Base-by-base conservation (phyloP, 2,888 invertebrate species). In the Polydrusus tereticollis region DNA sequence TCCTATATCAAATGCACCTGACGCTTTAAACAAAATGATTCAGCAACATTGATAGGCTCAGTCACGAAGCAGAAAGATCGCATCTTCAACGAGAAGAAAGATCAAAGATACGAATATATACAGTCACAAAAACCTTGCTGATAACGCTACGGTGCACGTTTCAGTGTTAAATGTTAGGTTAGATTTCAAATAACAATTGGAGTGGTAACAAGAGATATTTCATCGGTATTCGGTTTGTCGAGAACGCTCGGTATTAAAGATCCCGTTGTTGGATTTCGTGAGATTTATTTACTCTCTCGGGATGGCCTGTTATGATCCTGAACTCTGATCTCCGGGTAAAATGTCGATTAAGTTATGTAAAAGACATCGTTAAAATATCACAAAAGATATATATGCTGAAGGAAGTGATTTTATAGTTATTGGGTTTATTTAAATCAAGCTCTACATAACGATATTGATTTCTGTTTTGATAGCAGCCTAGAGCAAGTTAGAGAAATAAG, bases 21-120 rank as follows among this genome's bases (percentile, higher is more conserved):
- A 71, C 58, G 81, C 78, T 78, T 76, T 77, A 76, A 74, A 75
- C 77, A 69, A 76, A 79, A 78, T 82, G 82, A 82, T 81, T 82
- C 82, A 82, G 81, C 82, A 80, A 78, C 78, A 79, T 76, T 78
- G 79, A 80, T 80, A 78, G 74, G 41, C 71, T 64, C 69, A 75
- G 80, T 81, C 80, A 81, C 80, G 81, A 81, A 76, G 66, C 55
- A 59, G 38, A 65, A 66, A 66, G 71, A 71, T 71, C 41, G 62
- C 59, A 71, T 71, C 71, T 55, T 52, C 64, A 57, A 58, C 62
- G 65, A 65, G 43, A 36, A 55, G 59, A 21, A 47, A 71, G 71
- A 71, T 71, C 71, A 52, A 38, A 71, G 71, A 71, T 71, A 71
- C 41, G 33, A 50, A 59, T 26, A 58, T n/a, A n/a, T 59, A 70